Evolutionary conservation across 2,113 vertebrate genomes (phyloP), one percentile per base, ranked within the genome.

Genomic region (Trichomycterus rosablanca): DNA sequence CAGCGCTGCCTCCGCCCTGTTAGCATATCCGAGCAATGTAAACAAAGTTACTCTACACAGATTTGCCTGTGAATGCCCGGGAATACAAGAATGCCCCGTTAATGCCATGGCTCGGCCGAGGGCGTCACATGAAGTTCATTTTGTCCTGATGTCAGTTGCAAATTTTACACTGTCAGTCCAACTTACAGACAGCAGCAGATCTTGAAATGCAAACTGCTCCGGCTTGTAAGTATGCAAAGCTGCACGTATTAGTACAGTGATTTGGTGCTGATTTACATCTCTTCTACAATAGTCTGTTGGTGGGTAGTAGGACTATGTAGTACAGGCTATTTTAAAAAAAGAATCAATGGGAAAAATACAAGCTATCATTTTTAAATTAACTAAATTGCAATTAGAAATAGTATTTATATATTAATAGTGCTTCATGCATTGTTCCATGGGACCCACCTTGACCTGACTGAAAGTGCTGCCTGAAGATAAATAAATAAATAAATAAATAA

Each of bases 191-290:
- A 37, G 6, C 16, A 54, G 14, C 26, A 42, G 22, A 39, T 42
- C 49, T 42, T 63, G 15, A 24, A 24, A 54, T 54, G 59, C 59
- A 61, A 54, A 63, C 19, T 45, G 19, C 7, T 19, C 7, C 15
- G 20, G 14, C 20, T 14, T 63, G 61, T 53, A 32, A 45, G 28
- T 37, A 54, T 63, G 50, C 61, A 64, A 55, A 64, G 20, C 30
- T 39, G 48, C 48, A 56, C 24, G 28, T 12, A 56, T 64, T 64
- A 48, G 11, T 55, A 54, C 7, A 46, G 19, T 55, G 43, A 28
- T 55, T 56, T 43, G 22, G 42, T 46, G 32, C 20, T n/a, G 26
- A 54, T 54, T 54, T 54, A 54, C 50, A 63, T 63, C 35, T 39
- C 43, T n/a, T n/a, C n/a, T 26, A 50, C 40, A 35, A 34, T 49